Evolutionary conservation across 2,888 invertebrate genomes (phyloP).

Genomic region (Cosmia trapezina): DNA sequence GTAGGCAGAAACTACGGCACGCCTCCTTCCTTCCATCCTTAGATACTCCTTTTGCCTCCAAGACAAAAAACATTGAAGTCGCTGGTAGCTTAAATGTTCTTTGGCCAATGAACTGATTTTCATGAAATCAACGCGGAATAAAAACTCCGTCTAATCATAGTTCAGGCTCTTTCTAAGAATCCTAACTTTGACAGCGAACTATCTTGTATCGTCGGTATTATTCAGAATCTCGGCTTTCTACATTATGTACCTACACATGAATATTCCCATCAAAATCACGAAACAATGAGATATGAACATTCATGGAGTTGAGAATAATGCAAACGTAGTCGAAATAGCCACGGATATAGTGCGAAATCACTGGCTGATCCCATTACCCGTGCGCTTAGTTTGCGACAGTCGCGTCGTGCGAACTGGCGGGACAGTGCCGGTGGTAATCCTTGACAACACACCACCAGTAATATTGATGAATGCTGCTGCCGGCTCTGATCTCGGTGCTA

Average conservation of each 20-base stretch:
- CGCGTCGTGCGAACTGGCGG: conserved; percentile 6
- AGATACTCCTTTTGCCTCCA: background rate
- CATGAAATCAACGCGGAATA: background rate
- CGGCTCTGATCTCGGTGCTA: conserved; percentile 5
- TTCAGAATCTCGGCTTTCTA: background rate
- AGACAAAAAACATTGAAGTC: conserved; percentile 1
- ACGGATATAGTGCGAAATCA: conserved; percentile 2
- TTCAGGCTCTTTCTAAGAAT: background rate
- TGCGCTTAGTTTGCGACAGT: conserved; percentile 44
- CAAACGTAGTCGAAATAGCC: conserved; percentile 9
- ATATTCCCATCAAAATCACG: background rate
- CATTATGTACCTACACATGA: background rate
- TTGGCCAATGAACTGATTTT: too few relatives aligned
- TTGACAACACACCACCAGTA: conserved; percentile 13
- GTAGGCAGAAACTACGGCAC: background rate
- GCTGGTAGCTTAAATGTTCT: background rate
- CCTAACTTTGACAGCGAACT: conserved; percentile 5
- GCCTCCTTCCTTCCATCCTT: background rate
- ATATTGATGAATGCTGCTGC: conserved; percentile 48
- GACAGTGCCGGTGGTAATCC: conserved; percentile 16
- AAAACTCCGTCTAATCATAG: background rate
- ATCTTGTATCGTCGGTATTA: background rate
- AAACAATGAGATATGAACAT: conserved; percentile 20
- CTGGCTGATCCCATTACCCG: conserved; percentile 32
- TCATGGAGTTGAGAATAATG: conserved; percentile 15